Evolutionary conservation across 2,113 vertebrate genomes (phyloP).

Genomic region (Zonotrichia leucophrys): DNA sequence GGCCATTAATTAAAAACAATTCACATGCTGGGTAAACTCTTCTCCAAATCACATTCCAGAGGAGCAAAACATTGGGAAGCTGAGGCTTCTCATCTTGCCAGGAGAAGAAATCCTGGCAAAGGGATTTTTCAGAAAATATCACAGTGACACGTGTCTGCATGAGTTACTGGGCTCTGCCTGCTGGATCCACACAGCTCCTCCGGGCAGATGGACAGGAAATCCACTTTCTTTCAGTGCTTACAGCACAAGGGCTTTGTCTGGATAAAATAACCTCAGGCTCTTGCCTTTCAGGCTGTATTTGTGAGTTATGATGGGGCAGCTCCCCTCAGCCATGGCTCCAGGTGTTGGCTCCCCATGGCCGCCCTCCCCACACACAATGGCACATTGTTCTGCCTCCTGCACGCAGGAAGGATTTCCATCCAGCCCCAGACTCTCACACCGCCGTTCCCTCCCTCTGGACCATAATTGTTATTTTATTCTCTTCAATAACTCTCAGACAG

Average conservation of each 20-base stretch:
- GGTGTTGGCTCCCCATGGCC: not conserved
- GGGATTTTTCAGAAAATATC: no score
- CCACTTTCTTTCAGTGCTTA: constrained; percentile 67
- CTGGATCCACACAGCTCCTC: not conserved
- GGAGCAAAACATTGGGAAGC: no score
- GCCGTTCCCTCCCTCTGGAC: not conserved
- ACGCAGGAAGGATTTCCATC: constrained; percentile 42
- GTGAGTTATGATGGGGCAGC: constrained; percentile 71
- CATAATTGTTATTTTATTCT: constrained; percentile 4
- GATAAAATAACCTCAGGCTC: constrained; percentile 71
- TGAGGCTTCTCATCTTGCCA: no score
- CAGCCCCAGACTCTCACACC: constrained; percentile 12
- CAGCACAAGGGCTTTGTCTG: constrained; percentile 70
- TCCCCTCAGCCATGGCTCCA: constrained; percentile 24
- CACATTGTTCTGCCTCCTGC: constrained; percentile 76
- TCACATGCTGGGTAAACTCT: no score
- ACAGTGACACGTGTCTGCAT: not conserved
- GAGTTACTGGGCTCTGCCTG: not conserved
- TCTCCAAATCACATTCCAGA: no score
- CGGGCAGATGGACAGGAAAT: constrained; percentile 73
- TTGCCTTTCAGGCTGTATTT: constrained; percentile 70
- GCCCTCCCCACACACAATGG: not conserved
- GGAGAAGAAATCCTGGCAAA: no score
- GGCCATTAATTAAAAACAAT: no score
- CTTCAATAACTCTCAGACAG: constrained; percentile 15